Percentiles rank a stretch among this genome's conserved stretches.
These are phyloP conservation scores for Strix uralensis DNA, from an alignment of 2,113 vertebrate species.

Conservation along the genomic window DNA sequence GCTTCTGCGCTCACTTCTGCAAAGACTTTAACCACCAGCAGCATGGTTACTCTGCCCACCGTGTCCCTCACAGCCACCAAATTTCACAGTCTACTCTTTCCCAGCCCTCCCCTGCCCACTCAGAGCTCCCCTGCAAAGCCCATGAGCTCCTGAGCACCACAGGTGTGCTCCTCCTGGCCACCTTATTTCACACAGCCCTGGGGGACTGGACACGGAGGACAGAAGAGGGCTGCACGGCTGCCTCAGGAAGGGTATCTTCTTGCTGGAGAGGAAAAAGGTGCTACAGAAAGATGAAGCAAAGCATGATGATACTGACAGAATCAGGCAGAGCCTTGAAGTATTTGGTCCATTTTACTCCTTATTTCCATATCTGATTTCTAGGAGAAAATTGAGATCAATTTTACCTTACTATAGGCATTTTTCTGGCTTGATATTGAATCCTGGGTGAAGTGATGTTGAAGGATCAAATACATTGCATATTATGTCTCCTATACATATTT, in stretches of 20 bases:
- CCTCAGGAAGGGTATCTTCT: background rate
- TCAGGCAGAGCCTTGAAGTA: background rate
- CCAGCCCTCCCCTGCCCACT: background rate
- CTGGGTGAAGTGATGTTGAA: background rate
- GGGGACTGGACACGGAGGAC: background rate
- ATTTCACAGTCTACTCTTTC: background rate
- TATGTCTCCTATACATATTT: background rate
- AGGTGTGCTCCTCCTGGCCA: background rate
- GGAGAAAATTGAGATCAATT: background rate
- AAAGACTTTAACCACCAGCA: background rate
- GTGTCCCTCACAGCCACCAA: background rate
- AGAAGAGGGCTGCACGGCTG: background rate
- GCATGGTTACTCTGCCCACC: background rate
- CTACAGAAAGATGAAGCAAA: background rate
- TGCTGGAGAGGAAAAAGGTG: background rate
- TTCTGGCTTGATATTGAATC: background rate
- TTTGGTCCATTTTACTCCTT: background rate
- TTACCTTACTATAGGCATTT: background rate
- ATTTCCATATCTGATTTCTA: background rate
- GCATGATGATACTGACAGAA: background rate
- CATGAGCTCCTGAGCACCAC: rapidly evolving
- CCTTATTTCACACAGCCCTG: background rate
- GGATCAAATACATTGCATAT: background rate
- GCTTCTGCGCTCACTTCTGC: background rate
- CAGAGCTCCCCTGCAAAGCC: background rate